Percentiles rank a stretch among this genome's conserved stretches.
These are phyloP conservation scores for Akabosia matsudoensis DNA, from an alignment of 1,140 invertebrate genomes.

Conservation along the genomic window DNA sequence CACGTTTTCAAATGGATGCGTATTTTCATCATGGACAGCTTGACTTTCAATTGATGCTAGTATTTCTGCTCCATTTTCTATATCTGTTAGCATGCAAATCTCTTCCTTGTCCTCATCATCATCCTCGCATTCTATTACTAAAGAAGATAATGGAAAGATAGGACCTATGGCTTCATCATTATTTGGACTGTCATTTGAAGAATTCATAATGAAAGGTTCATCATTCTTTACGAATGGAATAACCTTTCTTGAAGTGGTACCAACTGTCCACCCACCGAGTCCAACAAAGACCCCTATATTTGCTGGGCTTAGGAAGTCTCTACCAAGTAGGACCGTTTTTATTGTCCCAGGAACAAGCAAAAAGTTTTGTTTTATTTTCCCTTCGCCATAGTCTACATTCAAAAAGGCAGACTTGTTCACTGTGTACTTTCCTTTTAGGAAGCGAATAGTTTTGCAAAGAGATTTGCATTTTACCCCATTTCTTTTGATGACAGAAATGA, in stretches of 20 bases:
- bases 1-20: too few species aligned
- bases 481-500: background rate
- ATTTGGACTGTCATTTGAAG: too few species aligned
- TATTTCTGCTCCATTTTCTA: too few species aligned
- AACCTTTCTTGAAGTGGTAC: too few species aligned
- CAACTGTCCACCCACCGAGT: slow-evolving; percentile 7
- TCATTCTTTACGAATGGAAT: background rate
- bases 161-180: too few species aligned
- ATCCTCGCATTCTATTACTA: too few species aligned
- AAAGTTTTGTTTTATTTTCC: background rate
- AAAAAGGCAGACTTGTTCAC: background rate
- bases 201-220: background rate
- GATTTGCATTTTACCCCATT: background rate
- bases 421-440: background rate
- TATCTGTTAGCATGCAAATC: too few species aligned
- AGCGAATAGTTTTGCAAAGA: background rate
- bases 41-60: too few species aligned
- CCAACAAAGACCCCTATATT: slow-evolving; percentile 18
- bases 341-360: background rate
- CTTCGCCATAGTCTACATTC: background rate
- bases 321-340: slow-evolving; percentile 22
- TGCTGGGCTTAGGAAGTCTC: slow-evolving; percentile 28
- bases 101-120: too few species aligned
- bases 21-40: too few species aligned
- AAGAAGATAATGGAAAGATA: too few species aligned